phyloP scores from a whole-genome alignment of 2,113 vertebrate genomes.

The Misgurnus anguillicaudatus region DNA sequence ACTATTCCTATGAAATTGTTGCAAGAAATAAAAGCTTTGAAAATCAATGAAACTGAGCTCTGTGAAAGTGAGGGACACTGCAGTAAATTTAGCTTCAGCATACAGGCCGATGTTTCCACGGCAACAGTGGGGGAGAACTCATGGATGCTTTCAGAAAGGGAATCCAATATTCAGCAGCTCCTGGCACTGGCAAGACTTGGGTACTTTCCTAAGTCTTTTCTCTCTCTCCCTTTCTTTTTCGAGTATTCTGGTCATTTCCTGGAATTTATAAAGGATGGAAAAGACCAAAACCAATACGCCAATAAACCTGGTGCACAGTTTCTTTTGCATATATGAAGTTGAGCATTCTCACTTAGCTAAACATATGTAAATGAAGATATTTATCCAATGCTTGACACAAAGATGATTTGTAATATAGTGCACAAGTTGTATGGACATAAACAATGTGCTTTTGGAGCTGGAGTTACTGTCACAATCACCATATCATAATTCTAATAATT shows the following conservation, averaged over 20 bases:
- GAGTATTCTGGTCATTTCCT: neutral
- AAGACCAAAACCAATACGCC: neutral
- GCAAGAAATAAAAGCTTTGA: neutral
- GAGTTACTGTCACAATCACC: too few species aligned
- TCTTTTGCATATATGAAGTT: too few species aligned
- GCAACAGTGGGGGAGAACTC: slow-evolving; percentile 46
- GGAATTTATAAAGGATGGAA: neutral
- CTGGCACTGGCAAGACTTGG: slow-evolving; percentile 38
- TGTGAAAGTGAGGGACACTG: slow-evolving; percentile 32
- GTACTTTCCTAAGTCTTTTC: slow-evolving; percentile 31
- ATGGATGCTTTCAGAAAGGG: slow-evolving; percentile 46
- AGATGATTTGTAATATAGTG: too few species aligned
- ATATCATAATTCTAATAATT: too few species aligned
- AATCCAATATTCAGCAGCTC: slow-evolving; percentile 39
- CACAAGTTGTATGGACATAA: too few species aligned
- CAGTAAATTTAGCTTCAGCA: slow-evolving; percentile 42
- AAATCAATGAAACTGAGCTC: slow-evolving; percentile 16
- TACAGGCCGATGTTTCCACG: slow-evolving; percentile 48
- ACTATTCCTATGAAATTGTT: neutral
- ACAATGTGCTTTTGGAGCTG: too few species aligned
- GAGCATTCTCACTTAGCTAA: too few species aligned
- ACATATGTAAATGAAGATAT: too few species aligned
- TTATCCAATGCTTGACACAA: too few species aligned
- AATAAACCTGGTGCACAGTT: too few species aligned
- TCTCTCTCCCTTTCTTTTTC: slow-evolving; percentile 44